Percentiles rank a stretch among this genome's conserved stretches.
These are phyloP conservation scores for Euclidia mi DNA, from an alignment of 2,888 invertebrate species.

Conservation along the genomic window DNA sequence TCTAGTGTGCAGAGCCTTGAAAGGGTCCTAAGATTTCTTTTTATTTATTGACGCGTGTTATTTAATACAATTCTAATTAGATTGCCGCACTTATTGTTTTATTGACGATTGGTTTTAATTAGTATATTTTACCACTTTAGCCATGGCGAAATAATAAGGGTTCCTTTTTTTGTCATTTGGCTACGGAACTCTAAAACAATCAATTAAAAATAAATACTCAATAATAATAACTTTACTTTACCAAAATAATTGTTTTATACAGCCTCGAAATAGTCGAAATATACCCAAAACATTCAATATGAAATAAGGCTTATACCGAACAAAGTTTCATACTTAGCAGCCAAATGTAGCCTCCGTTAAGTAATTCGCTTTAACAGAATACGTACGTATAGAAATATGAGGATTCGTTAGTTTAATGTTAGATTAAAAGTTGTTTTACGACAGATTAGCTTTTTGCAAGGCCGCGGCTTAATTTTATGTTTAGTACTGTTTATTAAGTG, in stretches of 20 bases:
- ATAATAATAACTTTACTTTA: no score
- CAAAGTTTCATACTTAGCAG: slow-evolving; percentile 39
- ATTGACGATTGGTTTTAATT: no score
- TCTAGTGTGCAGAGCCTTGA: no score
- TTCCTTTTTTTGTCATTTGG: no score
- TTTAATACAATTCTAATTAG: no score
- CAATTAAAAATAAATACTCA: no score
- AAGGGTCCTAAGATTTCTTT: no score
- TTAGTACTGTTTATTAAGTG: slow-evolving; percentile 12
- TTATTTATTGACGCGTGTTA: no score
- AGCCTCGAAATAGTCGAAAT: slow-evolving; percentile 25
- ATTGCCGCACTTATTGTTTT: no score
- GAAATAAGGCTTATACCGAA: slow-evolving; percentile 39
- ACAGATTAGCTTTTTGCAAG: slow-evolving; percentile 21
- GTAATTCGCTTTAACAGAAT: slow-evolving; percentile 32
- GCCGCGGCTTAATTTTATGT: slow-evolving; percentile 2
- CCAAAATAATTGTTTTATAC: neutral
- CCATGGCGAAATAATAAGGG: no score
- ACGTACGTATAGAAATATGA: slow-evolving; percentile 39
- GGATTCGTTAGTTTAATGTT: slow-evolving; percentile 36
- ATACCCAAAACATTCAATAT: slow-evolving; percentile 33
- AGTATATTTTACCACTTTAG: no score
- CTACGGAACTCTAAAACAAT: no score
- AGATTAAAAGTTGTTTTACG: slow-evolving; percentile 23
- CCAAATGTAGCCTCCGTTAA: slow-evolving; percentile 37